These are phyloP conservation scores for Ricordea florida DNA, from an alignment of 92 coral and sea anemone species.

Conservation along the genomic window DNA sequence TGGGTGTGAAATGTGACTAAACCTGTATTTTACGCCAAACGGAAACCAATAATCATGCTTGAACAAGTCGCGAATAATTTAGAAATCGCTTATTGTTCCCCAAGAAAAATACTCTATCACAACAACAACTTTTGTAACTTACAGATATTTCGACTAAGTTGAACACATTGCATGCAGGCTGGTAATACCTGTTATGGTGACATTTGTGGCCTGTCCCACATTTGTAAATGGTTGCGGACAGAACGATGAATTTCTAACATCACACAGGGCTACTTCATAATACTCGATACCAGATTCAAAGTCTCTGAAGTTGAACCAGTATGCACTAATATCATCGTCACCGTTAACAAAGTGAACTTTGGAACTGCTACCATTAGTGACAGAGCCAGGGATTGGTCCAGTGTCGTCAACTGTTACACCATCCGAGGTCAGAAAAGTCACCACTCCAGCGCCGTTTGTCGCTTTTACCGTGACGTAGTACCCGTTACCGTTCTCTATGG, in stretches of 20 bases:
- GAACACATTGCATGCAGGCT: neutral
- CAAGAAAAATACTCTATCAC: too few species aligned
- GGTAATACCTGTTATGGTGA: slow-evolving; percentile 69
- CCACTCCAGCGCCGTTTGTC: slow-evolving; percentile 82
- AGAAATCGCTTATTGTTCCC: neutral
- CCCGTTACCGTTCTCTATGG: slow-evolving; percentile 66
- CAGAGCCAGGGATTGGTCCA: slow-evolving; percentile 70
- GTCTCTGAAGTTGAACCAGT: slow-evolving; percentile 72
- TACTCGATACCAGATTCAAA: slow-evolving; percentile 68
- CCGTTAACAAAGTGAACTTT: slow-evolving; percentile 62
- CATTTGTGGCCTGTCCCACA: slow-evolving; percentile 49
- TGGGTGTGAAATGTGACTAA: neutral
- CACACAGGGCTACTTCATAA: slow-evolving; percentile 82
- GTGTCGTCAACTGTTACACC: slow-evolving; percentile 77
- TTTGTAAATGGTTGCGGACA: slow-evolving; percentile 61
- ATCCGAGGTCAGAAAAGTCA: slow-evolving; percentile 57
- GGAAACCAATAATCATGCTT: neutral
- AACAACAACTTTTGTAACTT: too few species aligned
- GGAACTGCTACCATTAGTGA: slow-evolving; percentile 58
- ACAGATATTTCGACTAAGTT: too few species aligned
- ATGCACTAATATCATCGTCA: slow-evolving; percentile 61
- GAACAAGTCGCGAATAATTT: neutral
- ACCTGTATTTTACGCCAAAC: neutral
- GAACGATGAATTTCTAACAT: slow-evolving; percentile 43
- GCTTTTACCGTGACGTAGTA: slow-evolving; percentile 73